Evolutionary conservation across 1,140 invertebrate species (phyloP).

Genomic region (Mizuhopecten yessoensis): DNA sequence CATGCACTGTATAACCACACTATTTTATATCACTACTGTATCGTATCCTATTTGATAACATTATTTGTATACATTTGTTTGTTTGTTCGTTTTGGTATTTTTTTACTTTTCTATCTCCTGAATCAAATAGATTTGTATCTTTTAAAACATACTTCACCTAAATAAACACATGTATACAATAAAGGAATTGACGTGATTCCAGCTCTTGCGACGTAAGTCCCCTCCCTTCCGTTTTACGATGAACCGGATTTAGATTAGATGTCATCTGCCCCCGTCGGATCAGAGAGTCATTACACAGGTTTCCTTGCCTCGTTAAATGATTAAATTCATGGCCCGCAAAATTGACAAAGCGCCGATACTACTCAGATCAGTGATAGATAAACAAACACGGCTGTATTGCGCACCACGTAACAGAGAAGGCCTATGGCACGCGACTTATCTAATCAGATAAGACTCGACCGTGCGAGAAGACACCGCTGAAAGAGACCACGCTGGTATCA

Average conservation of each 20-base stretch:
- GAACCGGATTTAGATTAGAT: constrained; percentile 32
- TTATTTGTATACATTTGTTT: no score
- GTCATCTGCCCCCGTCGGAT: neutral
- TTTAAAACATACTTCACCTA: neutral
- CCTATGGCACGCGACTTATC: constrained; percentile 29
- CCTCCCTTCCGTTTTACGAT: neutral
- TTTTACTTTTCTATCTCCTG: neutral
- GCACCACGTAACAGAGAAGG: neutral
- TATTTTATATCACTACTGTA: no score
- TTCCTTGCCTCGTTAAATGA: constrained; percentile 5
- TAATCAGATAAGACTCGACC: constrained; percentile 32
- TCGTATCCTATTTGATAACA: no score
- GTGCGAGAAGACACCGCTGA: constrained; percentile 36
- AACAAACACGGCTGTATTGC: constrained; percentile 21
- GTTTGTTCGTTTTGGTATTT: no score
- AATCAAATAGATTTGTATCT: neutral
- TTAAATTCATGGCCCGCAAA: neutral
- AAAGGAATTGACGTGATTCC: neutral
- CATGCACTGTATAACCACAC: no score
- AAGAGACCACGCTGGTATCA: constrained; percentile 17
- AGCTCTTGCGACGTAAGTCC: neutral
- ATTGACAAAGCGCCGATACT: constrained; percentile 32
- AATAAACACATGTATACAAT: neutral
- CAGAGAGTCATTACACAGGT: neutral
- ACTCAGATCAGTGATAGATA: neutral